Percentiles rank a stretch among this genome's conserved stretches.
Evolutionary conservation across 2,797 vertebrate genomes (phyloP).

Genomic region (Molossus alvarezi): DNA sequence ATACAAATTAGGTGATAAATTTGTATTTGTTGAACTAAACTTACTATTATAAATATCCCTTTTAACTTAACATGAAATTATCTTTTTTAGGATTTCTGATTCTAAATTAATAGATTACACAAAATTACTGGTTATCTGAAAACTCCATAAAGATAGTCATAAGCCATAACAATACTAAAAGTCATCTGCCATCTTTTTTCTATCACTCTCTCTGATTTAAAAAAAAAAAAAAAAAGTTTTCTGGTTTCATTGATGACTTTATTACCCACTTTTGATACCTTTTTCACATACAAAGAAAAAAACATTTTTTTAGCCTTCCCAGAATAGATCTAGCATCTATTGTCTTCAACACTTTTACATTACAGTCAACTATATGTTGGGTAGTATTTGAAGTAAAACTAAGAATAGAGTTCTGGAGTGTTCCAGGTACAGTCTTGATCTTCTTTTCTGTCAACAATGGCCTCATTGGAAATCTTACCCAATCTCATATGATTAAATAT

Average conservation of each 20-base stretch:
- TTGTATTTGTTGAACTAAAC: background rate
- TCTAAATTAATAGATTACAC: background rate
- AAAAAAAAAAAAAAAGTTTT: background rate
- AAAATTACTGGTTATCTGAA: background rate
- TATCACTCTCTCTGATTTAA: background rate
- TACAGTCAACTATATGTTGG: background rate
- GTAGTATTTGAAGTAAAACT: background rate
- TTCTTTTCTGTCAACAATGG: background rate
- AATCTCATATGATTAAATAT: background rate
- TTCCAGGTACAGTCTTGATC: background rate
- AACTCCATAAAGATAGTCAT: background rate
- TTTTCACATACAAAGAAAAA: background rate
- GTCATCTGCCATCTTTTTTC: background rate
- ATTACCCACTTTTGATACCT: background rate
- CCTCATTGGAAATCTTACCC: background rate
- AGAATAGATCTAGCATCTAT: background rate
- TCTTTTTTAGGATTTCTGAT: background rate
- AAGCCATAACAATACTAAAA: background rate
- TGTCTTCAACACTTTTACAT: background rate
- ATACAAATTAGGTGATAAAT: background rate
- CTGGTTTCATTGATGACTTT: constrained; percentile 4
- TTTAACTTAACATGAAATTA: background rate
- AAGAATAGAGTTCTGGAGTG: background rate
- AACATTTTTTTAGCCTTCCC: background rate
- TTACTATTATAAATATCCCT: constrained; percentile 7